Evolutionary conservation across 2,797 vertebrate species (phyloP).

Genomic region (Ateles fusciceps): DNA sequence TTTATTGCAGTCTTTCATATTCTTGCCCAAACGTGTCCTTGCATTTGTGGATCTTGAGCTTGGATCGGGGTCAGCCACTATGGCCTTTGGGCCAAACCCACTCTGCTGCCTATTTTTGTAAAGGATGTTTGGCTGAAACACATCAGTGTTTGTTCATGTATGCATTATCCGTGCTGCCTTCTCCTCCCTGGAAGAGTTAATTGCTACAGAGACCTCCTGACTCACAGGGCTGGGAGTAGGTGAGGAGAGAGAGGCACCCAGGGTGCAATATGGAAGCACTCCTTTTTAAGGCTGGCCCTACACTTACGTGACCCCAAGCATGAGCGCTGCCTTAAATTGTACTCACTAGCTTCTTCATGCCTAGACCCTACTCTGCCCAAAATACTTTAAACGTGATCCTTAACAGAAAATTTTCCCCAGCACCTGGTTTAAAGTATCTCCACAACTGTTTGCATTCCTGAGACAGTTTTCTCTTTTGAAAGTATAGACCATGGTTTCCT

Average conservation of each 20-base stretch:
- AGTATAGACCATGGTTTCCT: neutral
- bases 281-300: neutral
- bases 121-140: conserved; percentile 31
- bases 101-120: neutral
- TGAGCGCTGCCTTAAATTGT: neutral
- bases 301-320: neutral
- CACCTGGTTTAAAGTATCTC: neutral
- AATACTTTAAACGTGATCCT: neutral
- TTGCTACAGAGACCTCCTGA: neutral
- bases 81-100: neutral
- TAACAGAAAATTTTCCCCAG: neutral
- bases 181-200: neutral
- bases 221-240: neutral
- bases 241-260: neutral
- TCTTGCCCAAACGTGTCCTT: neutral
- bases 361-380: neutral
- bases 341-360: neutral
- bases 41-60: neutral
- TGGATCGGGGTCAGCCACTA: neutral
- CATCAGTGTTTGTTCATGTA: neutral
- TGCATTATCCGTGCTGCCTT: neutral
- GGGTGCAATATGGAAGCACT: neutral
- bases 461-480: neutral
- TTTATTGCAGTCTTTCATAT: neutral
- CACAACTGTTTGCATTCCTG: neutral